Evolutionary conservation across 2,888 invertebrate species (phyloP).

Genomic region (Lasioglossum marginatum): DNA sequence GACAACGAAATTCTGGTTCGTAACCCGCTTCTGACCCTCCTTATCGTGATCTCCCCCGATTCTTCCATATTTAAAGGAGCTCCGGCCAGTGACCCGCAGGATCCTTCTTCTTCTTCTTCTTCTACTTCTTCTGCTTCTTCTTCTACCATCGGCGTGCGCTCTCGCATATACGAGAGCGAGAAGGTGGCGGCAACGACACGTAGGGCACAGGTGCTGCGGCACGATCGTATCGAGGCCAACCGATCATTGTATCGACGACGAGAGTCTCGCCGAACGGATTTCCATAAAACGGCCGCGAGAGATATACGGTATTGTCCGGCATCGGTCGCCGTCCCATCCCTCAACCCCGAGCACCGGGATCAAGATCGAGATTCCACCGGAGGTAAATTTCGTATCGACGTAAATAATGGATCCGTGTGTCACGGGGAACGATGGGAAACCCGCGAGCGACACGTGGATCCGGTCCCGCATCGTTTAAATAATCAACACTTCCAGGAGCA

Average conservation of each 20-base stretch:
- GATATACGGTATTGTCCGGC: constrained; percentile 73
- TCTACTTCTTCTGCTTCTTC: neutral
- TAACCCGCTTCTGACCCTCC: constrained; percentile 79
- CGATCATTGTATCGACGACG: constrained; percentile 82
- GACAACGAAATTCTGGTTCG: constrained; percentile 81
- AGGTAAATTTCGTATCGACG: constrained; percentile 71
- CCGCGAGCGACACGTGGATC: constrained; percentile 15
- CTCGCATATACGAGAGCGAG: constrained; percentile 28
- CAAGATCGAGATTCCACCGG: constrained; percentile 75
- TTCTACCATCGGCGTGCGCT: neutral
- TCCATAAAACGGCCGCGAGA: constrained; percentile 80
- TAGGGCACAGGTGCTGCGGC: constrained; percentile 82
- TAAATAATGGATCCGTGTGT: constrained; percentile 76
- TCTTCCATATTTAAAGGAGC: constrained; percentile 83
- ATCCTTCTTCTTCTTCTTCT: constrained; percentile 38
- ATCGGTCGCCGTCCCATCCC: constrained; percentile 60
- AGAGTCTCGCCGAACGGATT: constrained; percentile 79
- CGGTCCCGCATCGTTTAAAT: neutral
- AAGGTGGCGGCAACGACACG: constrained; percentile 75
- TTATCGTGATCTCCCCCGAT: constrained; percentile 82
- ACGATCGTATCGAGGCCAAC: constrained; percentile 81
- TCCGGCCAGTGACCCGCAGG: constrained; percentile 78
- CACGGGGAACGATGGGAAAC: constrained; percentile 47
- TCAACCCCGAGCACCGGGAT: constrained; percentile 70
- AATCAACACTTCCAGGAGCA: neutral